Percentiles rank a stretch among this genome's conserved stretches.
These are phyloP conservation scores for Tinea pellionella DNA, from an alignment of 2,888 invertebrate species.

Conservation along the genomic window DNA sequence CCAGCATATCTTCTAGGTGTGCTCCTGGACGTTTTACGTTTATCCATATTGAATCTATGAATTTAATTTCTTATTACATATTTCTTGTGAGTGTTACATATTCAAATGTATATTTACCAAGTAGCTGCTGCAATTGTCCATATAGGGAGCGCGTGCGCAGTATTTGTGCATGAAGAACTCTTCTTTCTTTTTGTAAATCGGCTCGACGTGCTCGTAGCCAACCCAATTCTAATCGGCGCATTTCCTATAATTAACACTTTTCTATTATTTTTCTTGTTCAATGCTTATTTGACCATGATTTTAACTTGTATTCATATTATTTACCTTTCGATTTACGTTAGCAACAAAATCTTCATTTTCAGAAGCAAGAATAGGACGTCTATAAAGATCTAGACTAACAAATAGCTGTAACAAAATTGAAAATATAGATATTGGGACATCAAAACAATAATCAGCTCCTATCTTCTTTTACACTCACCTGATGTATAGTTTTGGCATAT, in stretches of 20 bases:
- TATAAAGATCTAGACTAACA: conserved; percentile 51
- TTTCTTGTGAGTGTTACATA: no score
- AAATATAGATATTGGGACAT: no score
- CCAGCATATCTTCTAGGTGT: conserved; percentile 34
- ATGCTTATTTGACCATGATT: neutral
- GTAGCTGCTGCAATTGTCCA: conserved; percentile 35
- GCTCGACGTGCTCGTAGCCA: conserved; percentile 41
- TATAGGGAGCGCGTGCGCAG: conserved; percentile 41
- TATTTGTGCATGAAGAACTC: conserved; percentile 42
- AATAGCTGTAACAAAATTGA: conserved; percentile 44
- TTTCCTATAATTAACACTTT: conserved; percentile 43
- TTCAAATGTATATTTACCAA: conserved; percentile 27
- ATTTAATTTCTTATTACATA: neutral
- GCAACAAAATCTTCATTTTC: conserved; percentile 71
- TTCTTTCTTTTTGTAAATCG: conserved; percentile 43
- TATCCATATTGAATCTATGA: conserved; percentile 43
- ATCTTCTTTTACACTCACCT: no score
- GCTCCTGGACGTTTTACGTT: conserved; percentile 35
- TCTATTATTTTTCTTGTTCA: no score
- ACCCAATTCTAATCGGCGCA: conserved; percentile 45
- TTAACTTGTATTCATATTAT: neutral
- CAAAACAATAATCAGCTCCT: no score
- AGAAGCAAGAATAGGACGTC: conserved; percentile 53
- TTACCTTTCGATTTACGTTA: conserved; percentile 67
- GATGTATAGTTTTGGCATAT: conserved; percentile 55